Base-by-base conservation (phyloP, 1,140 invertebrate species). In the Radopholus similis region DNA sequence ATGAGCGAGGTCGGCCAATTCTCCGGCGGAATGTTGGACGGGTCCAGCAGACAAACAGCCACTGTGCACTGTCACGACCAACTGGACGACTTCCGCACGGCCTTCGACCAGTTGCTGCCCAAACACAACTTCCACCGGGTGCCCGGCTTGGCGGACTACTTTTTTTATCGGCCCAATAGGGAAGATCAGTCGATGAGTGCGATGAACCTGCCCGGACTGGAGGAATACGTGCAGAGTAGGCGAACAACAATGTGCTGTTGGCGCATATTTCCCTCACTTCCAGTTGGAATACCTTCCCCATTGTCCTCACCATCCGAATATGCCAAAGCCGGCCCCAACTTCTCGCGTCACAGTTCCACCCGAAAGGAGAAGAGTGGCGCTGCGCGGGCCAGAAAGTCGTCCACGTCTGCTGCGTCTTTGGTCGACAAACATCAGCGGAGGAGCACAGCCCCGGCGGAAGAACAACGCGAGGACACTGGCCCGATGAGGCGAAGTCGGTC, bases 161-260 rank as follows among this genome's bases (percentile, higher is more conserved):
- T 77, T 32, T 73, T 74, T 37, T 77, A 74, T 72, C 72, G 72
- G 72, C 72, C 72, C 28, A 66, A 72, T 2, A 23, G 21, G 38
- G 11, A 42, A 42, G 38, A 42, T 11, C 18, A 42, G 11, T 42
- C 38, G 38, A 13, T 42, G 38, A 42, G 38, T n/a, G 15, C 28
- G 15, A 57, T 35, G 55, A 57, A 57, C 32, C 9, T 35, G 18
- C 55, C 55, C 5, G 51, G 34, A 18, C 32, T 32, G 18, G 55
- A 57, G 15, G 55, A 57, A 9, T 57, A 23, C n/a, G 55, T 35
- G 55, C 18, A 42, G 13, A 32, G 32, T 57, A n/a, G n/a, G n/a
- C n/a, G n/a, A n/a, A n/a, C 18, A 35, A 4, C n/a, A 56, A 18
- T 18, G 28, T 56, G n/a, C 54, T 21, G 8, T 56, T 32, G n/a